Percentiles rank a stretch among this genome's conserved stretches.
These are phyloP conservation scores for Macrobrachium rosenbergii DNA, from an alignment of 1,140 invertebrate species.

Conservation along the genomic window DNA sequence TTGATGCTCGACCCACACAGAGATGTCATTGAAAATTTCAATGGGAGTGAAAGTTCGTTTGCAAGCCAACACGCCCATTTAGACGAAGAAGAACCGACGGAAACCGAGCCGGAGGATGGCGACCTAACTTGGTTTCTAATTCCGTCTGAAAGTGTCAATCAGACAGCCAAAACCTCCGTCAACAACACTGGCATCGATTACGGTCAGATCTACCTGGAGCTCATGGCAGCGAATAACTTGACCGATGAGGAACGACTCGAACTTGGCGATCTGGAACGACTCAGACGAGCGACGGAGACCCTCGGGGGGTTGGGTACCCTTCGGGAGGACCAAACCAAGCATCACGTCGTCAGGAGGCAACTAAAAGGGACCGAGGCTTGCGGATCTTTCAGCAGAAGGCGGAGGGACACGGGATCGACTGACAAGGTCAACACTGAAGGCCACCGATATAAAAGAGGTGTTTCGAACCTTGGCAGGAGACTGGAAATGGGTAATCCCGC, in stretches of 20 bases:
- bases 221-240: background rate
- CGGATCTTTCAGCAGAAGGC: slow-evolving; percentile 27
- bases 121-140: too few relatives aligned
- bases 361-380: slow-evolving; percentile 30
- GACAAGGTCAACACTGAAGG: background rate
- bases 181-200: background rate
- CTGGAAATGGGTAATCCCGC: slow-evolving; percentile 37
- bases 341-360: slow-evolving; percentile 47
- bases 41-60: too few relatives aligned
- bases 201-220: background rate
- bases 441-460: slow-evolving; percentile 1
- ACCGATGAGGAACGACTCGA: slow-evolving; percentile 10
- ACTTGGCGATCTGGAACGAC: slow-evolving; percentile 11
- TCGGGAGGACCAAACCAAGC: background rate
- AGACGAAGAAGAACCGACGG: too few relatives aligned
- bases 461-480: slow-evolving; percentile 31
- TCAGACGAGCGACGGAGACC: slow-evolving; percentile 7
- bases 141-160: too few relatives aligned
- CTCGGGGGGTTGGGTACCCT: slow-evolving; percentile 28
- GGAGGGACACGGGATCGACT: background rate
- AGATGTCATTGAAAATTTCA: too few relatives aligned
- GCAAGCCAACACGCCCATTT: too few relatives aligned
- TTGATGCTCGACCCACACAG: too few relatives aligned
- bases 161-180: too few relatives aligned
- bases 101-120: too few relatives aligned